Base-by-base conservation (phyloP, 1,140 invertebrate species). In the Propsilocerus akamusi region DNA sequence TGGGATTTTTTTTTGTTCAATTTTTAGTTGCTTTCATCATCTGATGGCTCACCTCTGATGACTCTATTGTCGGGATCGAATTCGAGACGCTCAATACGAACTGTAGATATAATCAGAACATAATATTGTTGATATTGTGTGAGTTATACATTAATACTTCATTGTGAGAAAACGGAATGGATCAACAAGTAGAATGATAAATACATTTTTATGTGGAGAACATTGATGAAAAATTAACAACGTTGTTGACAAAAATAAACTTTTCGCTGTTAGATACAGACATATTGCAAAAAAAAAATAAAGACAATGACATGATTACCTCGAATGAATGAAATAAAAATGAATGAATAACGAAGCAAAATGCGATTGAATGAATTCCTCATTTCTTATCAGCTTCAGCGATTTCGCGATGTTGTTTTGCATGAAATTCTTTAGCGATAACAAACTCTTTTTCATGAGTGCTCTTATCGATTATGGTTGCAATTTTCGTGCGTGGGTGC, bases 31-130 rank as follows among this genome's bases (percentile, higher is more conserved):
- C 53, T 60, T 51, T 58, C 59, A 48, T 59, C 57, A 46, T 37
- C 49, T 32, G 53, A 58, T 53, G 58, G 51, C 46, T 49, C 54
- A 50, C 58, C 61, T 23, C 60, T 59, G 54, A 62, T 59, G 5
- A 64, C 61, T 54, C 61, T 57, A 47, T 65, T 64, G 37, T 65
- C 63, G 41, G 60, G 63, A 55, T 65, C 63, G 28, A 59, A 54
- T 46, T 64, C 63, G 48, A 64, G 58, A 54, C 63, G 51, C 62
- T 63, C 51, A 64, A 61, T 26, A 51, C 52, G 14, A 22, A n/a
- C 11, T 54, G 61, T 26, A 57, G 63, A 49, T 26, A 26, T 17
- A 48, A 11, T n/a, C 26, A 48, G 28, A 26, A 7, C 12, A 26
- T 4, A 48, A 11, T 26, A n/a, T n/a, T n/a, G n/a, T n/a, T n/a